Conservation (phyloP, 2,797 vertebrate species). For the Scleropages formosus region DNA sequence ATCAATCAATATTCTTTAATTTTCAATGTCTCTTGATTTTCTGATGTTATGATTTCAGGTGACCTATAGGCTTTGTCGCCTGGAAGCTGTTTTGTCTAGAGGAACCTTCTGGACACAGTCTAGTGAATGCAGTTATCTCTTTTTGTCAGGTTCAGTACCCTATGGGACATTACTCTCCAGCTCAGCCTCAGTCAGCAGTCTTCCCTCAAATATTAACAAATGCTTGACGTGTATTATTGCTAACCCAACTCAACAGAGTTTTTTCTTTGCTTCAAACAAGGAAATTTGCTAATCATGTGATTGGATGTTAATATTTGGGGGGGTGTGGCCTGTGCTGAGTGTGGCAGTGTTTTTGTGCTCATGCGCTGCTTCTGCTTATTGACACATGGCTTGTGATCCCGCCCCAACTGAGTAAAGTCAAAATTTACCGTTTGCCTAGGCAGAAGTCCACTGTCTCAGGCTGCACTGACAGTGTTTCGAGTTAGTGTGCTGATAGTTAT, state of each 20-base stretch:
- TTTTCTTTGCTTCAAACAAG: slow-evolving; percentile 41
- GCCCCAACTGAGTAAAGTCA: neutral
- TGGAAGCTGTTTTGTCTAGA: slow-evolving; percentile 15
- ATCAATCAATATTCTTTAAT: too few relatives aligned
- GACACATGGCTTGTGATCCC: neutral
- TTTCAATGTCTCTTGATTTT: too few relatives aligned
- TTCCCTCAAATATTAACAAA: slow-evolving; percentile 45
- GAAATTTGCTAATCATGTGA: slow-evolving; percentile 34
- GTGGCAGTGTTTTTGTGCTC: neutral
- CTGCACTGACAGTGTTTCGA: neutral
- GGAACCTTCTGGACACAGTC: slow-evolving; percentile 6
- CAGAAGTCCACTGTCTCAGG: neutral
- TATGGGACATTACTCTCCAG: slow-evolving; percentile 10
- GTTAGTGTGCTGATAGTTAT: neutral
- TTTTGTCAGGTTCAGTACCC: slow-evolving; percentile 6
- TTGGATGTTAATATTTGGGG: slow-evolving; percentile 39
- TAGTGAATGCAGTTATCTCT: slow-evolving; percentile 7
- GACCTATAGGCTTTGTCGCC: neutral
- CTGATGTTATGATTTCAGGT: neutral
- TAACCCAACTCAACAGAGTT: neutral
- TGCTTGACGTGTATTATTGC: neutral
- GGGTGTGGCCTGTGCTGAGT: slow-evolving; percentile 18
- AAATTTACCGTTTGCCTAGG: neutral
- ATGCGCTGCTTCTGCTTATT: neutral
- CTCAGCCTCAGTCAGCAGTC: slow-evolving; percentile 7